Percentiles rank a stretch among this genome's conserved stretches.
These are phyloP conservation scores for Eulemur mongoz DNA, from an alignment of 2,797 vertebrate genomes.

Conservation along the genomic window DNA sequence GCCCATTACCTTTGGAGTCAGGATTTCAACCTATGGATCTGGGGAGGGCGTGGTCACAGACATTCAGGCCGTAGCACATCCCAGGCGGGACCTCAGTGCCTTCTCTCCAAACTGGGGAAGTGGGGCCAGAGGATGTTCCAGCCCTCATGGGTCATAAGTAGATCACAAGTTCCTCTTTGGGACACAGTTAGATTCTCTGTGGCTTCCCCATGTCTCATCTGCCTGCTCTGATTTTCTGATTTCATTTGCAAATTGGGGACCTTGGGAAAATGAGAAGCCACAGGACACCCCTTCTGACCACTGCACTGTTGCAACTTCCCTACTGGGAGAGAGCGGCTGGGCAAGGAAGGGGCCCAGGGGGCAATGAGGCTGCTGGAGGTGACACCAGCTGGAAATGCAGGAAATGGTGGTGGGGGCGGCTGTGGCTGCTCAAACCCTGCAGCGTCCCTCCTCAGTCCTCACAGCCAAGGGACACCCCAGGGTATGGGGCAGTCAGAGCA, in stretches of 20 bases:
- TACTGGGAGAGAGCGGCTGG: background rate
- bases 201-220: background rate
- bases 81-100: background rate
- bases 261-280: background rate
- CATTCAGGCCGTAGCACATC: too few species aligned
- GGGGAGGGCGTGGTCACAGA: background rate
- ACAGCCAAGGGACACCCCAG: accelerated
- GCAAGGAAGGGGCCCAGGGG: too few species aligned
- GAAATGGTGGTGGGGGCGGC: background rate
- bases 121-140: background rate
- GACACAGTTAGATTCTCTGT: background rate
- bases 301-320: background rate
- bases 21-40: background rate
- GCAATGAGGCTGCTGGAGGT: too few species aligned
- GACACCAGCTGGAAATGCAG: background rate
- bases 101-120: background rate
- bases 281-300: background rate
- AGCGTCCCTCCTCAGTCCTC: too few species aligned
- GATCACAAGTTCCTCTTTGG: background rate
- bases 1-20: too few species aligned
- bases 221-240: background rate
- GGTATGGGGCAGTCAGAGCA: too few species aligned
- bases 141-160: background rate
- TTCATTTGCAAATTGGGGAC: background rate
- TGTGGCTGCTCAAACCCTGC: too few species aligned